These are phyloP conservation scores for Anastrepha obliqua DNA, from an alignment of 1,140 invertebrate genomes.

Conservation along the genomic window DNA sequence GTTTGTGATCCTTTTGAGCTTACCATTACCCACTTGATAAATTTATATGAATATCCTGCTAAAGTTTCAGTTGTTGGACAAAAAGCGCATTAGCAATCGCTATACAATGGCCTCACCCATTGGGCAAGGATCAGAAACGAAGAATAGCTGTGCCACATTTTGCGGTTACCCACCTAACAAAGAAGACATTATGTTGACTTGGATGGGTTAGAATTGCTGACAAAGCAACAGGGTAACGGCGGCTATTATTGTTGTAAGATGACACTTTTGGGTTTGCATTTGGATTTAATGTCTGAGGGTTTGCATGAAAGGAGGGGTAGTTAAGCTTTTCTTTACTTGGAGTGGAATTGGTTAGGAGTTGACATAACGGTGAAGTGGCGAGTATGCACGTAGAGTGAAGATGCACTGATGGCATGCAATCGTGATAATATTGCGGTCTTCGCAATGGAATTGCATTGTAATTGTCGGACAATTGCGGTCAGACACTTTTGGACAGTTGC, in stretches of 20 bases:
- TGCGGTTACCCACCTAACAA: constrained; percentile 38
- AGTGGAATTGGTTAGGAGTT: neutral
- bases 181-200: constrained; percentile 24
- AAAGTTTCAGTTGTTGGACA: too few species aligned
- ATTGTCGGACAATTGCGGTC: constrained; percentile 52
- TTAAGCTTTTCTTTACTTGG: neutral
- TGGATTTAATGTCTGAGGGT: neutral
- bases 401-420: neutral
- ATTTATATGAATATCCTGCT: neutral
- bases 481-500: constrained; percentile 40
- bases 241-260: constrained; percentile 48
- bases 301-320: neutral
- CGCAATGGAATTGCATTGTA: constrained; percentile 49
- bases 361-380: neutral
- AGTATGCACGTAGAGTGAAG: neutral
- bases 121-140: neutral
- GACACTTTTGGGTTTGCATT: constrained; percentile 41
- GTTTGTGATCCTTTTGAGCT: neutral
- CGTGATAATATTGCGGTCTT: constrained; percentile 43
- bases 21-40: neutral
- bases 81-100: neutral
- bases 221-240: constrained; percentile 2
- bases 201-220: constrained; percentile 33
- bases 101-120: neutral
- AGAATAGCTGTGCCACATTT: constrained; percentile 42